Evolutionary conservation across 2,113 vertebrate species (phyloP), one percentile per base, ranked within the genome.

Genomic region (Carassius carassius): DNA sequence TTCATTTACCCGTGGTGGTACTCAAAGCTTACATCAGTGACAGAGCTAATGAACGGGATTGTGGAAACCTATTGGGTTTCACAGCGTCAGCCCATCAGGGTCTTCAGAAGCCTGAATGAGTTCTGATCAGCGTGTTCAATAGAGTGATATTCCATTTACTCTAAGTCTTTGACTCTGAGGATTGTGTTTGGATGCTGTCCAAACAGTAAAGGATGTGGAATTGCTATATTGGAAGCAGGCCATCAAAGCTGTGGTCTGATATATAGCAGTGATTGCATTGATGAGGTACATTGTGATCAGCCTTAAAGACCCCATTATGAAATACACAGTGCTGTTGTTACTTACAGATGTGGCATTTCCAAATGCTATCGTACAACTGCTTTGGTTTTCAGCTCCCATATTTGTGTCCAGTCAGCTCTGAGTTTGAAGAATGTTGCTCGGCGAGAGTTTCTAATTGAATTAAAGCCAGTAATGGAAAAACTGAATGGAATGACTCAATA

Each of bases 91-190:
- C 35, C 37, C 10, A 25, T 21, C 17, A 16, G 62, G 51, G 17
- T 32, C 76, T 73, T 58, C 2, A 60, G 77, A 79, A 58, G 19
- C 23, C 67, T 60, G 65, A 74, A 79, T 60, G 67, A 74, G 79
- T 69, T 69, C 63, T 54, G 79, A 62, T 85, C 77, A 80, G 84
- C 67, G 51, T 72, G 35, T 63, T 85, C 19, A n/a, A 56, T 49
- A 14, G 14, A 49, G 51, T 73, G 58, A 62, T 17, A 58, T 32
- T 81, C 77, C 77, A 49, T 85, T 80, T 44, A 44, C 41, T 80
- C 63, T 41, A 3, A 16, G 77, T 29, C 49, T 81, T 81, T 81
- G 69, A 85, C 84, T 69, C 84, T 62, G 83, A 25, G 21, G 29
- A 72, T 69, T 58, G 13, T 44, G 25, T 62, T 63, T 81, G 84